phyloP scores from a whole-genome alignment of 2,888 invertebrate species.

The Tiliacea citrago region DNA sequence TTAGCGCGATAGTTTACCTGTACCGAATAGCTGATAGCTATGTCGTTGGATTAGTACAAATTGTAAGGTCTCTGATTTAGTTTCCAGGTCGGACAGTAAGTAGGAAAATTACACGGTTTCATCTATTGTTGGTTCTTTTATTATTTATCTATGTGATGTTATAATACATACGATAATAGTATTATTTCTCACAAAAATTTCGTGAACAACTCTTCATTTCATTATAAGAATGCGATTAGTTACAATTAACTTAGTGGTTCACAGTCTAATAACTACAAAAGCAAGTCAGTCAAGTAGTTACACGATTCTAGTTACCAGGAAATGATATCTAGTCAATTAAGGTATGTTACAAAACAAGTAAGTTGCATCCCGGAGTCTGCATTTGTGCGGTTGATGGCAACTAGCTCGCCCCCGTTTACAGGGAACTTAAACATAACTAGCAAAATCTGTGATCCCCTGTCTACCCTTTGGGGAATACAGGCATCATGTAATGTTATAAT shows the following conservation, averaged over 20 bases:
- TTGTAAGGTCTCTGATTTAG: too few relatives aligned
- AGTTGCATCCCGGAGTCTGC: too few relatives aligned
- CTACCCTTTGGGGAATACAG: background rate
- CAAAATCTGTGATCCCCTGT: too few relatives aligned
- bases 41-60: too few relatives aligned
- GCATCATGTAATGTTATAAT: background rate
- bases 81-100: too few relatives aligned
- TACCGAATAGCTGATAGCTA: too few relatives aligned
- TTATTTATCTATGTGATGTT: background rate
- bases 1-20: too few relatives aligned
- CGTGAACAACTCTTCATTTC: background rate
- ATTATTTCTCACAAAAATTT: too few relatives aligned
- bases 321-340: background rate
- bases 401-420: too few relatives aligned
- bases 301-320: background rate
- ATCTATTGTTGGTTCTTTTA: background rate
- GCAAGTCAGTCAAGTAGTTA: background rate
- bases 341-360: background rate
- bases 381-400: too few relatives aligned
- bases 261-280: background rate
- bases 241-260: too few relatives aligned
- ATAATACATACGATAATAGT: background rate
- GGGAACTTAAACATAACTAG: background rate
- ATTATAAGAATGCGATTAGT: background rate
- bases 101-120: background rate